phyloP scores from a whole-genome alignment of 2,113 vertebrate genomes.

The Grus americana region DNA sequence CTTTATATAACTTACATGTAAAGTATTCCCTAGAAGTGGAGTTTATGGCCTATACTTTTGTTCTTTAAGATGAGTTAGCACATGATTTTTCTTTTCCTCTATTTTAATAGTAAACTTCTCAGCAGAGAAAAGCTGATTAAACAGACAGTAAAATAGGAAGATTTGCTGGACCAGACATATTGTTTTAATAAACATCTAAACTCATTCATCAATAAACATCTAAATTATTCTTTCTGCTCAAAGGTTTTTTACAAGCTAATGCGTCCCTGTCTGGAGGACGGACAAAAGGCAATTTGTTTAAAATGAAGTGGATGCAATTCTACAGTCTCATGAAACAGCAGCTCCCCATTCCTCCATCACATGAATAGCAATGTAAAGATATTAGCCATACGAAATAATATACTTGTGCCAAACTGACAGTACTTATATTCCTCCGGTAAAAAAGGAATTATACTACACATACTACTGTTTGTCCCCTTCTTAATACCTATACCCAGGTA shows the following conservation, averaged over 20 bases:
- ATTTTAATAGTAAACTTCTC: background rate
- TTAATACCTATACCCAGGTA: background rate
- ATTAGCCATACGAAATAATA: background rate
- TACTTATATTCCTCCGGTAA: background rate
- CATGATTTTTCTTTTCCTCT: background rate
- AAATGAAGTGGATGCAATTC: background rate
- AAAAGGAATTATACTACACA: background rate
- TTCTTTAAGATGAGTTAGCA: background rate
- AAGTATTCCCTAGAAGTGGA: background rate
- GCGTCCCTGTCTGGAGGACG: background rate
- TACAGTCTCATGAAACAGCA: background rate
- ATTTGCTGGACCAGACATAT: background rate
- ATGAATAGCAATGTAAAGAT: background rate
- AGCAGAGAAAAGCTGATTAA: background rate
- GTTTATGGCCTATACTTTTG: background rate
- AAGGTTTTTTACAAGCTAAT: background rate
- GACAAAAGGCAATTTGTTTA: background rate
- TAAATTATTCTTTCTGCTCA: background rate
- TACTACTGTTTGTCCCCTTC: background rate
- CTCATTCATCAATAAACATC: background rate
- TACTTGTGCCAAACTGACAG: background rate
- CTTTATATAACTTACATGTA: background rate
- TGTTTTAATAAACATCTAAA: background rate
- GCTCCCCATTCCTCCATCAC: background rate
- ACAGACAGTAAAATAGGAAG: background rate